Conservation (phyloP, 1,140 invertebrate species). For the Meloidogyne floridensis region DNA sequence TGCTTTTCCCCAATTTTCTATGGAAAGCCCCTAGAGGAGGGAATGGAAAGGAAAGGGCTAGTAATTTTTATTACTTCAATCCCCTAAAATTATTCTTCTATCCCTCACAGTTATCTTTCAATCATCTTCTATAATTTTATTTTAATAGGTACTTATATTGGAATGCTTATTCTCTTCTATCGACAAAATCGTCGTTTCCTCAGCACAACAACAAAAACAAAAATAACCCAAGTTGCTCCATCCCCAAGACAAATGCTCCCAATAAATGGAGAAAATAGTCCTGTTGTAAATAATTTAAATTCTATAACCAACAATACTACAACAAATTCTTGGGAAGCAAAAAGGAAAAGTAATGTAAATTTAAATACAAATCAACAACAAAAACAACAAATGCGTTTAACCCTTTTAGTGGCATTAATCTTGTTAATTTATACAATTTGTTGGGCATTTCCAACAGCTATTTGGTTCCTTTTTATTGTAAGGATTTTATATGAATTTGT, state of each 20-base stretch:
- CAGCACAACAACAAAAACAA: neutral
- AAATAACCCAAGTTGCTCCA: neutral
- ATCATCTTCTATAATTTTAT: too few species aligned
- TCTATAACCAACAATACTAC: neutral
- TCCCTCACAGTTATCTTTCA: too few species aligned
- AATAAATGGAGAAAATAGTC: neutral
- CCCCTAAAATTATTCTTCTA: too few species aligned
- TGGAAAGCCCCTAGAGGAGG: too few species aligned
- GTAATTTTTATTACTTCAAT: too few species aligned
- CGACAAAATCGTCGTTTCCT: conserved; percentile 13
- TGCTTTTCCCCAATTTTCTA: too few species aligned
- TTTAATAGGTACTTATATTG: neutral
- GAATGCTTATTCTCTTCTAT: conserved; percentile 6
- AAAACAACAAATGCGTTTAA: conserved; percentile 14
- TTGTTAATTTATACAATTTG: conserved; percentile 15
- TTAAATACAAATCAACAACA: neutral
- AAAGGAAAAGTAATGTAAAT: neutral
- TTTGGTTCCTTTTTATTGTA: conserved; percentile 22
- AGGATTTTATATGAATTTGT: neutral
- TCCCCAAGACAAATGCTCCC: neutral
- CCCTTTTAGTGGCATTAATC: neutral
- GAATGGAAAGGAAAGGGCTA: too few species aligned
- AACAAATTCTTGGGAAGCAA: neutral
- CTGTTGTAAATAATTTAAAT: neutral
- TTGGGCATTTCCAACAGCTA: conserved; percentile 17